Percentiles rank a stretch among this genome's conserved stretches.
These are phyloP conservation scores for Scaptomyza hsui DNA, from an alignment of 1,140 invertebrate genomes.

Conservation along the genomic window DNA sequence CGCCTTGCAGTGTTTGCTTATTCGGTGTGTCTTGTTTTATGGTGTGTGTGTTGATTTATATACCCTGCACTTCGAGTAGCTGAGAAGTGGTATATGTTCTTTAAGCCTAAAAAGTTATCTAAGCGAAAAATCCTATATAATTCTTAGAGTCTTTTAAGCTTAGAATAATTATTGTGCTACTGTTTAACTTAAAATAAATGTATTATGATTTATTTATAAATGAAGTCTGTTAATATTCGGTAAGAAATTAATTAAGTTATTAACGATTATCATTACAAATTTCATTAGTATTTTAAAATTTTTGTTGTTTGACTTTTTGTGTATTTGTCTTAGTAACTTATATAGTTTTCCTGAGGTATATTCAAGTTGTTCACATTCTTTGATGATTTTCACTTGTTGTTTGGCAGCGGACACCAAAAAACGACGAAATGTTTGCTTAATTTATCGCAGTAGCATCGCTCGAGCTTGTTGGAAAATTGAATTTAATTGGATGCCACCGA, in stretches of 20 bases:
- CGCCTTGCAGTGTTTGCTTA: constrained; percentile 39
- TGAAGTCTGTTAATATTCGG: too few relatives aligned
- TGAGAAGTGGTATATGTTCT: background rate
- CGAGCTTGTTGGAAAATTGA: constrained; percentile 71
- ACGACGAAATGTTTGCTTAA: constrained; percentile 73
- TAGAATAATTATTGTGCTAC: too few relatives aligned
- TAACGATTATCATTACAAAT: too few relatives aligned
- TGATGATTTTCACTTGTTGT: constrained; percentile 13
- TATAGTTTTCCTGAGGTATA: constrained; percentile 11
- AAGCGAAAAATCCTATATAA: too few relatives aligned
- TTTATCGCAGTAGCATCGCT: constrained; percentile 78
- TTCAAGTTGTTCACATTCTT: background rate
- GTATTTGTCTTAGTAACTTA: too few relatives aligned
- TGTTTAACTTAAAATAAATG: too few relatives aligned
- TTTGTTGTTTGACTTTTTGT: too few relatives aligned
- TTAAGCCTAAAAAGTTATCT: background rate
- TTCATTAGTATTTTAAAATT: too few relatives aligned
- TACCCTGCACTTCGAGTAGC: constrained; percentile 8
- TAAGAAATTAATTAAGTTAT: too few relatives aligned
- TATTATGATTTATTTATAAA: too few relatives aligned
- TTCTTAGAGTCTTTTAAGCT: too few relatives aligned
- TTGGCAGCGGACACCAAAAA: constrained; percentile 30
- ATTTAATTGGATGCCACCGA: constrained; percentile 78
- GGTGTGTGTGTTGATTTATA: constrained; percentile 43
- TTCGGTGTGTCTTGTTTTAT: constrained; percentile 32